phyloP scores from a whole-genome alignment of 1,140 invertebrate species.

The Antheraea mylitta region DNA sequence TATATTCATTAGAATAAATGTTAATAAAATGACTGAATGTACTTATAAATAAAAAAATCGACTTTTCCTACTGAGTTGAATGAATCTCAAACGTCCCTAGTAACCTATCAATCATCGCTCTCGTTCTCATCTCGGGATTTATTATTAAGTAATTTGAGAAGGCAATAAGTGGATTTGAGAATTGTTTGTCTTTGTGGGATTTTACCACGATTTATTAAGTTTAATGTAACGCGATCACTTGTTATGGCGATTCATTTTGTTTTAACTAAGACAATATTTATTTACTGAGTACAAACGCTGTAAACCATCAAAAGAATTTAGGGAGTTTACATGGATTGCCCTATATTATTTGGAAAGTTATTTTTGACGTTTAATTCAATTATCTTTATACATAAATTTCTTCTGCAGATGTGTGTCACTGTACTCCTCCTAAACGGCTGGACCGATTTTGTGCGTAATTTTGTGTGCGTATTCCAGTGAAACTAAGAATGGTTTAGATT shows the following conservation, averaged over 20 bases:
- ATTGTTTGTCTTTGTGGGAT: slow-evolving; percentile 23
- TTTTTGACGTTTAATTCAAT: too few relatives aligned
- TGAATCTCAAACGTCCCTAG: neutral
- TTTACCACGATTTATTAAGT: neutral
- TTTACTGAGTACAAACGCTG: neutral
- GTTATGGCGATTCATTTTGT: neutral
- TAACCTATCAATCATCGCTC: slow-evolving; percentile 29
- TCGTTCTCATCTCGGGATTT: slow-evolving; percentile 6
- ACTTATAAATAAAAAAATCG: too few relatives aligned
- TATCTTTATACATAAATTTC: too few relatives aligned
- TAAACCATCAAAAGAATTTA: neutral
- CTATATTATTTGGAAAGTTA: neutral
- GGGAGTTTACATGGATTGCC: neutral
- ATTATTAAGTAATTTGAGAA: slow-evolving; percentile 30
- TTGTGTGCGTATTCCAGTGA: too few relatives aligned
- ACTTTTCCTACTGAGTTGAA: too few relatives aligned
- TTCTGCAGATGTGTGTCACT: too few relatives aligned
- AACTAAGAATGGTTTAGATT: too few relatives aligned
- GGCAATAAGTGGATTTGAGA: slow-evolving; percentile 29
- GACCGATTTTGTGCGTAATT: too few relatives aligned
- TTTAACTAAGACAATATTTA: neutral
- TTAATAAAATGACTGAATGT: too few relatives aligned
- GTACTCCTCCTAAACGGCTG: too few relatives aligned
- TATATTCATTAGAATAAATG: too few relatives aligned
- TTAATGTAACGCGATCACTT: neutral